These are phyloP conservation scores for Otocyon megalotis DNA, from an alignment of 2,113 vertebrate genomes.

Conservation along the genomic window DNA sequence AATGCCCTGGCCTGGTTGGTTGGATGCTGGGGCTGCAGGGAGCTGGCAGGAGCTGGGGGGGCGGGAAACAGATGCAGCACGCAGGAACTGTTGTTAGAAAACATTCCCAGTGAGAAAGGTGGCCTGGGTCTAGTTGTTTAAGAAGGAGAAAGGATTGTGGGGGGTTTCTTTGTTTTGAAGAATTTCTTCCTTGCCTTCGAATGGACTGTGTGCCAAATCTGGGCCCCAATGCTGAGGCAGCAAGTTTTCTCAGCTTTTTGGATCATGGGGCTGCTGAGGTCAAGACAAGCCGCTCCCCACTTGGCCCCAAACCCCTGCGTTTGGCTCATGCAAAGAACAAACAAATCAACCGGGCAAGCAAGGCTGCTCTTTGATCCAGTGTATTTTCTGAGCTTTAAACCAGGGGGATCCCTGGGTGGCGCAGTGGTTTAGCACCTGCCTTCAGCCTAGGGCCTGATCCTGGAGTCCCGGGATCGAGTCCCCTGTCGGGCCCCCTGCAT, in stretches of 20 bases:
- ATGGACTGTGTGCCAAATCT: neutral
- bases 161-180: neutral
- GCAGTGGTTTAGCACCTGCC: too few species aligned
- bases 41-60: neutral
- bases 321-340: neutral
- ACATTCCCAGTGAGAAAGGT: neutral
- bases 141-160: neutral
- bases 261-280: neutral
- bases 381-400: neutral
- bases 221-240: neutral
- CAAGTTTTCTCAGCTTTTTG: neutral
- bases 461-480: too few species aligned
- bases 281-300: neutral
- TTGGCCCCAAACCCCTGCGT: neutral
- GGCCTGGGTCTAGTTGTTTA: neutral
- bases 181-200: neutral
- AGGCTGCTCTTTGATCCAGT: neutral
- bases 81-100: neutral
- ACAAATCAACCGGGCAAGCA: neutral
- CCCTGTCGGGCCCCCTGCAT: too few species aligned
- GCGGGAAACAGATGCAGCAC: neutral
- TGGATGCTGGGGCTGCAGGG: neutral
- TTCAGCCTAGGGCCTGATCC: too few species aligned
- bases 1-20: fast-evolving
- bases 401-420: too few species aligned